Evolutionary conservation across 2,888 invertebrate genomes (phyloP).

Genomic region (Papilio protenor): DNA sequence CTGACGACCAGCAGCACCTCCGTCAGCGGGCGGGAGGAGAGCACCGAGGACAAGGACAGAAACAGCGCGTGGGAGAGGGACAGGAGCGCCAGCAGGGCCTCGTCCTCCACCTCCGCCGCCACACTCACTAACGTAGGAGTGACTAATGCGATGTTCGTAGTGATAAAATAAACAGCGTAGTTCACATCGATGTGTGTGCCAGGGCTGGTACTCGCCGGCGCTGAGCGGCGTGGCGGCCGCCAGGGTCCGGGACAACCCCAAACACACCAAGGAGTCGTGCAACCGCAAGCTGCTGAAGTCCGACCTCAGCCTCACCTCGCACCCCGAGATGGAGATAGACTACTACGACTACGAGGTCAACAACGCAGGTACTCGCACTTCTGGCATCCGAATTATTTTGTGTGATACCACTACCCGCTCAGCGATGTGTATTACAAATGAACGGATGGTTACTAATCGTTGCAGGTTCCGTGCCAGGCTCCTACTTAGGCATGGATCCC

Average conservation of each 20-base stretch:
- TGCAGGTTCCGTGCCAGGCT: conserved; percentile 91
- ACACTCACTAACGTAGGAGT: conserved; percentile 86
- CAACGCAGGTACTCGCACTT: conserved; percentile 80
- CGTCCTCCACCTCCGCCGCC: conserved; percentile 82
- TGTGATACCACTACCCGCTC: background rate
- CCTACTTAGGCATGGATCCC: conserved; percentile 95
- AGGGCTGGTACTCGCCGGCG: conserved; percentile 90
- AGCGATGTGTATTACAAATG: conserved; percentile 34
- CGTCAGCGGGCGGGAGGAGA: conserved; percentile 72
- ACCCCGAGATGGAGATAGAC: conserved; percentile 92
- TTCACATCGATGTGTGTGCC: conserved; percentile 34
- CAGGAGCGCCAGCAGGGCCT: conserved; percentile 74
- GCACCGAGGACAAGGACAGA: conserved; percentile 75
- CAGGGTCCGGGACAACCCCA: conserved; percentile 87
- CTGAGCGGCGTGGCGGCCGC: conserved; percentile 87
- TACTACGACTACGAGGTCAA: conserved; percentile 96
- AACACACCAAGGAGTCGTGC: conserved; percentile 91
- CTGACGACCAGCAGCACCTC: conserved; percentile 73
- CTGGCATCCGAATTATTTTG: background rate
- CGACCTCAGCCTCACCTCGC: conserved; percentile 90
- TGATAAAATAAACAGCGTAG: background rate
- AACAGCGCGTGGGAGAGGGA: conserved; percentile 78
- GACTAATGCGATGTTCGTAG: background rate
- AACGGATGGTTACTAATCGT: conserved; percentile 48
- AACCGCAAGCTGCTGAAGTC: conserved; percentile 89